Conservation (phyloP, 2,113 vertebrate species). For the Anhinga anhinga region DNA sequence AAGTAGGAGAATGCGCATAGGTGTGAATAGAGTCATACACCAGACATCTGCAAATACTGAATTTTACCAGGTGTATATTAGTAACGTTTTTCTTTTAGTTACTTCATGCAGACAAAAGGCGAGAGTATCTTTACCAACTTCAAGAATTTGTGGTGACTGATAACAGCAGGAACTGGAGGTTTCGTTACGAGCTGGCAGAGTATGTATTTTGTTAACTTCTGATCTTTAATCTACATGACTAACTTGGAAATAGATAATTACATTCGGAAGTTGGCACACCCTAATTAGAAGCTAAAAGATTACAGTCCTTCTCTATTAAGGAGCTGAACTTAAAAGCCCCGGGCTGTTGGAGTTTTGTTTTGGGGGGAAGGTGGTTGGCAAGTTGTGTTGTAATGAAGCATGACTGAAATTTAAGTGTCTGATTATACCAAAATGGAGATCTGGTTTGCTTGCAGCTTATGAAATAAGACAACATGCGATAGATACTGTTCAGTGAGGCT, state of each 20-base stretch:
- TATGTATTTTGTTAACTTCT: slow-evolving; percentile 58
- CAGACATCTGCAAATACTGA: not conserved
- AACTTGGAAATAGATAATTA: not conserved
- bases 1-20: not conserved
- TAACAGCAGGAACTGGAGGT: slow-evolving; percentile 79
- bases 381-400: not conserved
- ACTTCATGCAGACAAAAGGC: slow-evolving; percentile 79
- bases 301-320: not conserved
- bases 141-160: slow-evolving; percentile 78
- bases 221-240: not conserved
- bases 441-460: not conserved
- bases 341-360: not conserved
- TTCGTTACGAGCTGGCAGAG: slow-evolving; percentile 77
- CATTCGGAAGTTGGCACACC: not conserved
- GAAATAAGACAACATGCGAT: not conserved
- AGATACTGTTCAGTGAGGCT: not conserved
- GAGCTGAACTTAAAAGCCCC: not conserved
- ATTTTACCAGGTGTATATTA: not conserved
- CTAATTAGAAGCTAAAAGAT: not conserved
- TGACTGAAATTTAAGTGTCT: not conserved
- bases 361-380: not conserved
- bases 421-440: not conserved
- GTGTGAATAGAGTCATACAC: not conserved
- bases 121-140: slow-evolving; percentile 79
- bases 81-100: slow-evolving; percentile 50